phyloP scores from a whole-genome alignment of 2,797 vertebrate genomes.

The Sarcophilus harrisii region DNA sequence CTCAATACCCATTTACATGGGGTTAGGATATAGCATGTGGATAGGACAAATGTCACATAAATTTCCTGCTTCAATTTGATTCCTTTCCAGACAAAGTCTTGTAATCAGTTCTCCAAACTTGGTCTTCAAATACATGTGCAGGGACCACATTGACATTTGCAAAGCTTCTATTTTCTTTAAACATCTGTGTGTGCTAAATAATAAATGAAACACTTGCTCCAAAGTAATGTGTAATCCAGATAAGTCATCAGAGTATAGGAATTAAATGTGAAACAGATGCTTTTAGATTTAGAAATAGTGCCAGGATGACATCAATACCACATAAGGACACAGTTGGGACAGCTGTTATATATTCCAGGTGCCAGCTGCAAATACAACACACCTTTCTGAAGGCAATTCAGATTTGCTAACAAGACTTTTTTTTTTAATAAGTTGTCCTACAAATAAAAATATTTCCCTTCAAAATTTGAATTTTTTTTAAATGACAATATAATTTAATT shows the following conservation, averaged over 20 bases:
- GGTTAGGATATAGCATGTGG: background rate
- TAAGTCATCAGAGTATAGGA: slow-evolving; percentile 70
- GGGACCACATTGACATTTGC: background rate
- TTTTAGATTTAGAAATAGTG: slow-evolving; percentile 74
- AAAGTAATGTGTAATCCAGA: slow-evolving; percentile 58
- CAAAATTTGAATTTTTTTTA: background rate
- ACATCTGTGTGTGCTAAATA: slow-evolving; percentile 69
- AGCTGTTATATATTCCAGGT: slow-evolving; percentile 69
- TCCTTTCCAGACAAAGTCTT: background rate
- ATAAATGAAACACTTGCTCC: slow-evolving; percentile 66
- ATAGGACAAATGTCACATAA: background rate
- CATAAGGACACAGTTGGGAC: slow-evolving; percentile 67
- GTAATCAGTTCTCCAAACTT: background rate
- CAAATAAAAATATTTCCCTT: slow-evolving; percentile 54
- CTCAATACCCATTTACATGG: background rate
- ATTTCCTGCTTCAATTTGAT: background rate
- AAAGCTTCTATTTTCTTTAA: slow-evolving; percentile 34
- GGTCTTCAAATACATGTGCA: background rate
- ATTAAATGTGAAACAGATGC: slow-evolving; percentile 79
- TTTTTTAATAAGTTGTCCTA: slow-evolving; percentile 55
- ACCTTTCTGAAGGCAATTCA: slow-evolving; percentile 73
- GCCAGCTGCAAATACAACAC: slow-evolving; percentile 74
- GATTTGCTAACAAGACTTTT: slow-evolving; percentile 68
- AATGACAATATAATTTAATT: background rate
- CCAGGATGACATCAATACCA: slow-evolving; percentile 57